A percentile compares a stretch with the other conserved stretches of the same genome.
These are phyloP conservation scores for Cepphus grylle DNA, from an alignment of 2,113 vertebrate species.

Conservation along the genomic window DNA sequence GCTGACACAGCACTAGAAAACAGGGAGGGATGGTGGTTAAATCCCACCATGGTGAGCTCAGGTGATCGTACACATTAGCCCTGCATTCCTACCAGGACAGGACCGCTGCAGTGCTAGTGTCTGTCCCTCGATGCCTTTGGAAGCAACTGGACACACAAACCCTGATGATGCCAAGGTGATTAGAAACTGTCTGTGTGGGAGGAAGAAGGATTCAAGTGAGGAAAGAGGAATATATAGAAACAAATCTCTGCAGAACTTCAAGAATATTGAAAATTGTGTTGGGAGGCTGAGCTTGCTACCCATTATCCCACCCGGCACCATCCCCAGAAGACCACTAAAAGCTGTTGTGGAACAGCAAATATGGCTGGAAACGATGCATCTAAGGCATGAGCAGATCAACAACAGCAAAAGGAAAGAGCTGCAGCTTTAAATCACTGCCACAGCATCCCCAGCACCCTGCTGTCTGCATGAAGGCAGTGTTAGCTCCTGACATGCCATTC, in stretches of 20 bases:
- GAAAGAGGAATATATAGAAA: not conserved
- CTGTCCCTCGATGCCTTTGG: not conserved
- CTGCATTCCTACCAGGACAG: not conserved
- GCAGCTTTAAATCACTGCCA: not conserved
- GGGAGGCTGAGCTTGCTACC: not conserved
- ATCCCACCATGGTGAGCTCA: not conserved
- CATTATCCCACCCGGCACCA: not conserved
- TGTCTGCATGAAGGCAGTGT: not conserved
- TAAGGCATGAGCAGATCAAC: not conserved
- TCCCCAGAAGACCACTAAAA: not conserved
- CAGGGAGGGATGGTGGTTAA: not conserved
- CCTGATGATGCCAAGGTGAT: not conserved
- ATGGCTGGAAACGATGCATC: not conserved
- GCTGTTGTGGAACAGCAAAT: not conserved
- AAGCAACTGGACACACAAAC: not conserved
- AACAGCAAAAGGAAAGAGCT: not conserved
- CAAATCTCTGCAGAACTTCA: not conserved
- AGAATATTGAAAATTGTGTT: not conserved
- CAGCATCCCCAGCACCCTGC: not conserved
- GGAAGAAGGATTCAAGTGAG: not conserved
- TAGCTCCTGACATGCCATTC: not conserved
- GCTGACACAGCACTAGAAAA: not conserved
- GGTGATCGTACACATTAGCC: fast-evolving
- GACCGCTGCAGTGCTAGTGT: not conserved
- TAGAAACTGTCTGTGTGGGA: not conserved